These are phyloP conservation scores for Lottia gigantea DNA, from an alignment of 2,888 invertebrate species.

Conservation along the genomic window DNA sequence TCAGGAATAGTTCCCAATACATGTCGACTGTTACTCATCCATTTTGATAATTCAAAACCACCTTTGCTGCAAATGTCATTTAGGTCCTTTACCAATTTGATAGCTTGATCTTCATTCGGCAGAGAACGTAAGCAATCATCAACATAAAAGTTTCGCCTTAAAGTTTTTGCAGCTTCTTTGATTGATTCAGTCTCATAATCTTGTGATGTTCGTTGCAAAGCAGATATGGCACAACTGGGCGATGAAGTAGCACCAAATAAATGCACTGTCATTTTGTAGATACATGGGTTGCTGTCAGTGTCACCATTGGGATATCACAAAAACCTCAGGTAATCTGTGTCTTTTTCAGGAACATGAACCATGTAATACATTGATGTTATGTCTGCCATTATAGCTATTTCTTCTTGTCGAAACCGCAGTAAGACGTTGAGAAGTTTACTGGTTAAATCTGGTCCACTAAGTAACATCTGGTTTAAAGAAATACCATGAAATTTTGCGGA, in stretches of 20 bases:
- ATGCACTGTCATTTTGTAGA: not conserved
- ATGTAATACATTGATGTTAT: slow-evolving; percentile 18
- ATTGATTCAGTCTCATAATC: not conserved
- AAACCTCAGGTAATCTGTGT: not conserved
- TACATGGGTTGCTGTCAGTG: not conserved
- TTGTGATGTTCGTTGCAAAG: slow-evolving; percentile 1
- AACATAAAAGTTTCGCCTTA: slow-evolving; percentile 18
- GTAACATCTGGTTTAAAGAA: slow-evolving; percentile 31
- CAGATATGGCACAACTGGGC: slow-evolving; percentile 19
- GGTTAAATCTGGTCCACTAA: slow-evolving; percentile 37
- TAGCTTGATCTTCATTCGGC: slow-evolving; percentile 8
- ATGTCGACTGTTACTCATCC: slow-evolving; percentile 8
- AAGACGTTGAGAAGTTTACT: slow-evolving; percentile 36
- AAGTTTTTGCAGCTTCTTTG: not conserved
- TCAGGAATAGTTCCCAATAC: slow-evolving; percentile 15
- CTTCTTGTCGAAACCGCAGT: slow-evolving; percentile 33
- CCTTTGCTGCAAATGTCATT: slow-evolving; percentile 8
- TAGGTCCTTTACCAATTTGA: not conserved
- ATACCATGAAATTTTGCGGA: slow-evolving; percentile 17
- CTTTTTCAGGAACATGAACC: not conserved
- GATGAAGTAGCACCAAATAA: slow-evolving; percentile 18
- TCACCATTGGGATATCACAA: not conserved
- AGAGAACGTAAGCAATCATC: slow-evolving; percentile 20
- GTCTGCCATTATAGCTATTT: slow-evolving; percentile 33
- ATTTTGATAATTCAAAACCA: slow-evolving; percentile 20